Base-by-base conservation (phyloP, 92 coral and sea anemone species). In the Palythoa caribaeorum region DNA sequence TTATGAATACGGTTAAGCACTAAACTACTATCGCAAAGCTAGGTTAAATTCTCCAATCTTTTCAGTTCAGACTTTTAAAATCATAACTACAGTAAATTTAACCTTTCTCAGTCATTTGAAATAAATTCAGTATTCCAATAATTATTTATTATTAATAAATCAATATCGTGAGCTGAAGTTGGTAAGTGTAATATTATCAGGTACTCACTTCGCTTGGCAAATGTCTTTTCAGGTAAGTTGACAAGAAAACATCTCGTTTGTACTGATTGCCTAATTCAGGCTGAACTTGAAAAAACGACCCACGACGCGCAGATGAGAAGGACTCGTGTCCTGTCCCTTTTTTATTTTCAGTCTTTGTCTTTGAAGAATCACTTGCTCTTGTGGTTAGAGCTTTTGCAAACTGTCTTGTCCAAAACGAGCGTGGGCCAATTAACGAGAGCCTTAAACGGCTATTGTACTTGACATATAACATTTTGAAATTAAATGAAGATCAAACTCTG, bases 191-290 rank as follows among this genome's bases (percentile, higher is more conserved):
- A 44, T 44, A 44, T 44, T 3, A 8, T 44, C 50, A 44, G 50
- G 6, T 8, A 68, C 93, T 51, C 79, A 96, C 99, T 89, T 94
- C 84, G 60, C 17, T 13, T 0, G 99, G 95, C 73, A 96, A 90
- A 81, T 87, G 78, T 89, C 98, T 88, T 79, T 88, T 91, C 60
- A 96, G 73, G 71, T 89, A 92, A 5, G 92, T 76, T 76, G 73
- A 88, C 1, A 96, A 76, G 75, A 88, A 90, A 35, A 78, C 57
- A 90, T 96, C 99, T 44, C 92, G 91, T 8, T 74, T 90, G 73
- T 83, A 96, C 81, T 96, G 98, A 48, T 96, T 96, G 14, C 91
- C 92, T 16, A 96, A 88, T 48, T 40, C 77, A 48, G 98, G 98
- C 15, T 94, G 90, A 1, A 90, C 95, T 90, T 96, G 98, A 53